Evolutionary conservation across 2,797 vertebrate species (phyloP).

Genomic region (Sebastes iracundus): DNA sequence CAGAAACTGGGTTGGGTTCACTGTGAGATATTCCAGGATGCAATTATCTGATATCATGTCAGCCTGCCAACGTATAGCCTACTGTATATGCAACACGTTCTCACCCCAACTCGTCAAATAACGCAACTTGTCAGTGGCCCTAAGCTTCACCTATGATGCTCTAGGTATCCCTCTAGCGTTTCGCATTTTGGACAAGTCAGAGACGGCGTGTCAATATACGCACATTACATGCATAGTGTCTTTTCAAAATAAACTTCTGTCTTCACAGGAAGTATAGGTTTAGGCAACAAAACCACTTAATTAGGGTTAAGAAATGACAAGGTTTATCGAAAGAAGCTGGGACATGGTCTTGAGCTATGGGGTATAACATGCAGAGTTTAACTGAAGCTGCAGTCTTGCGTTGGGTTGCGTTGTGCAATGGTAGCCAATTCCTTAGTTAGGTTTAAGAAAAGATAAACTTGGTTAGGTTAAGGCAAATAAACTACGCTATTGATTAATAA

Average conservation of each 20-base stretch:
- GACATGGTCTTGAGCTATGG: too few relatives aligned
- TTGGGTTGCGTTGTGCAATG: neutral
- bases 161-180: too few relatives aligned
- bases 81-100: neutral
- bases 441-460: too few relatives aligned
- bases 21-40: neutral
- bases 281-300: neutral
- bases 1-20: constrained; percentile 7
- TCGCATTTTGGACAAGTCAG: neutral
- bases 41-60: constrained; percentile 20
- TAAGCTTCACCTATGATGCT: neutral
- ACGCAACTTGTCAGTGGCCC: neutral
- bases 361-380: too few relatives aligned
- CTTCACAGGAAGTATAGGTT: neutral
- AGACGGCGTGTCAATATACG: fast-evolving
- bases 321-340: too few relatives aligned
- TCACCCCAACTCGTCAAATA: neutral
- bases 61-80: neutral
- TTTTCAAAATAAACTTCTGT: neutral
- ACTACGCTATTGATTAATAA: neutral
- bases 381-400: too few relatives aligned
- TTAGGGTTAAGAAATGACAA: neutral
- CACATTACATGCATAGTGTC: neutral
- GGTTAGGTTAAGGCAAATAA: too few relatives aligned
- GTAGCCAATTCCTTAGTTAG: neutral